Evolutionary conservation across 2,888 invertebrate genomes (phyloP).

Genomic region (Mythimna impura): DNA sequence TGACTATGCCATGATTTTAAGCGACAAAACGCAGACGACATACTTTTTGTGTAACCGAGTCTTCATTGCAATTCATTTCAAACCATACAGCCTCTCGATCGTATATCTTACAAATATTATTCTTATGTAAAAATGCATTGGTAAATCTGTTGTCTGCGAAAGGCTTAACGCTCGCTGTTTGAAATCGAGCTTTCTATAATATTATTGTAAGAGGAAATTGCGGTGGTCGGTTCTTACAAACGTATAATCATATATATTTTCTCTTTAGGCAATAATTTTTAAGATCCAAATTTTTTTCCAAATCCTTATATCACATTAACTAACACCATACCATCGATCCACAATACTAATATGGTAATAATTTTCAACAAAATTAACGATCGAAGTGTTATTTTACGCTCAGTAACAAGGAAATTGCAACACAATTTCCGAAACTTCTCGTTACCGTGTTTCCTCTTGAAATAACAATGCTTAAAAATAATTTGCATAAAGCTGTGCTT

Average conservation of each 20-base stretch:
- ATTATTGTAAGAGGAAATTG: conserved; percentile 39
- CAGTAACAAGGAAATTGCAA: background rate
- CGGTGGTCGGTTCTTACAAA: conserved; percentile 10
- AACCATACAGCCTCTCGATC: background rate
- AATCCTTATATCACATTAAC: background rate
- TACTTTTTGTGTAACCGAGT: background rate
- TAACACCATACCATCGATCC: background rate
- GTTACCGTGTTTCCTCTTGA: conserved; percentile 31
- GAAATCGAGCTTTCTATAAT: conserved; percentile 22
- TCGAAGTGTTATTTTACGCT: background rate
- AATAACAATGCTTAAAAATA: conserved; percentile 43
- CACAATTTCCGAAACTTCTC: conserved; percentile 4
- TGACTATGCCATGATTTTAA: background rate
- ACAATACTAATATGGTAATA: background rate
- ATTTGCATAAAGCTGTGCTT: conserved; percentile 37
- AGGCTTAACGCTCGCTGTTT: conserved; percentile 10
- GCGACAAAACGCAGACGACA: background rate
- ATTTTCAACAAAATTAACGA: background rate
- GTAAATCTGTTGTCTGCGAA: conserved; percentile 10
- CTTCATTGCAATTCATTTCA: background rate
- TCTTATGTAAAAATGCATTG: background rate
- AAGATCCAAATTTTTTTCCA: background rate
- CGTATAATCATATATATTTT: background rate
- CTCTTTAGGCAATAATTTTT: background rate
- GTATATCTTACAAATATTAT: background rate